These are phyloP conservation scores for Formicarius rufipectus DNA, from an alignment of 2,113 vertebrate genomes.

Conservation along the genomic window DNA sequence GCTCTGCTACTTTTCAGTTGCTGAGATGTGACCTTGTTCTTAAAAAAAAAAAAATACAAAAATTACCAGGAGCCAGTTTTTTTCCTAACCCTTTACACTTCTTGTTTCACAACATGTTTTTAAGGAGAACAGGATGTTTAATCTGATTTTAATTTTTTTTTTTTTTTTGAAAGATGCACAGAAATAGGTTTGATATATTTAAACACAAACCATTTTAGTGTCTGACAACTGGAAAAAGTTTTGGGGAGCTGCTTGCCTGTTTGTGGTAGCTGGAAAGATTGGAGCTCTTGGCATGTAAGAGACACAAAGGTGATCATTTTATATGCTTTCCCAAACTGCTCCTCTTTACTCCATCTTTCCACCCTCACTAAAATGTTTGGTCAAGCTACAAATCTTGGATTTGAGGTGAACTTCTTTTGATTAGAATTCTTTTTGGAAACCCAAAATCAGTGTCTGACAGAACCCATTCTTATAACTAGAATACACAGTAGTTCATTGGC, in stretches of 20 bases:
- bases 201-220: background rate
- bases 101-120: background rate
- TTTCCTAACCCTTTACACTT: background rate
- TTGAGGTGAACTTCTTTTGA: background rate
- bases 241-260: background rate
- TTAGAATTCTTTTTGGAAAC: background rate
- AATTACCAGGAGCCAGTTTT: constrained; percentile 42
- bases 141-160: background rate
- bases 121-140: background rate
- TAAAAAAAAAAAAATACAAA: constrained; percentile 2
- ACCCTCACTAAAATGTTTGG: background rate
- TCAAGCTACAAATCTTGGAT: background rate
- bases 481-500: background rate
- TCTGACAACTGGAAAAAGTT: background rate
- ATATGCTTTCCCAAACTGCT: background rate
- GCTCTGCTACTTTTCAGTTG: constrained; percentile 88
- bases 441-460: background rate
- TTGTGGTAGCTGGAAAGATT: background rate
- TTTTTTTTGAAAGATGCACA: background rate
- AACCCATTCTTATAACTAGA: background rate
- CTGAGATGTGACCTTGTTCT: constrained; percentile 94
- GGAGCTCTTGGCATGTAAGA: background rate
- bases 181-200: background rate
- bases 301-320: background rate
- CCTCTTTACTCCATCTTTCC: background rate